Percentiles rank a stretch among this genome's conserved stretches.
Evolutionary conservation across 1,140 invertebrate species (phyloP).

Genomic region (Eurosta solidaginis): DNA sequence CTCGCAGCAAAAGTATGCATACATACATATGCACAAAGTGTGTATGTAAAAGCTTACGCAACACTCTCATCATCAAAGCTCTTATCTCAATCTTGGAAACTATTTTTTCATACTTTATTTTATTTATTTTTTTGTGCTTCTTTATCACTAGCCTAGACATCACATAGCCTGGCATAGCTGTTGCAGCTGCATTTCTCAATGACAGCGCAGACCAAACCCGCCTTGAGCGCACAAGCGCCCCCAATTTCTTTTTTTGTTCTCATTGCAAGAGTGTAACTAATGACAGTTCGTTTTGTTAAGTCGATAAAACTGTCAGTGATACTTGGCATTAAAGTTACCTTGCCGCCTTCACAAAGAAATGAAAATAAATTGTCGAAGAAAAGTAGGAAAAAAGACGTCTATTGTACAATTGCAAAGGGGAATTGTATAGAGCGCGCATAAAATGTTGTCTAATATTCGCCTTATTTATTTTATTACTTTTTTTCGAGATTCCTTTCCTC

Average conservation of each 20-base stretch:
- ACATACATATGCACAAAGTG: too few relatives aligned
- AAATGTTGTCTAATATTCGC: not conserved
- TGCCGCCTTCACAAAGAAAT: conserved; percentile 39
- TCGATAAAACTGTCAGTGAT: conserved; percentile 59
- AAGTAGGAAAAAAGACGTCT: not conserved
- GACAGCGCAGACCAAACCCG: not conserved
- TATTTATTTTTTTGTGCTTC: not conserved
- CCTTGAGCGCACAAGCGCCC: not conserved
- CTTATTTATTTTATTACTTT: not conserved
- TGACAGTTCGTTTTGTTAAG: conserved; percentile 59
- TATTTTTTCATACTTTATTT: not conserved
- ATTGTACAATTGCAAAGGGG: conserved; percentile 48
- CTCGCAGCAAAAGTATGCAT: too few relatives aligned
- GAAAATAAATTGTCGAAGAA: not conserved
- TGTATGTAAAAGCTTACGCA: too few relatives aligned
- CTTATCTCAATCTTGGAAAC: not conserved
- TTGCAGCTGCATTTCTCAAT: conserved; percentile 7
- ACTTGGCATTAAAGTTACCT: conserved; percentile 21
- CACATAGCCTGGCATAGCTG: not conserved
- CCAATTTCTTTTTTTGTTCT: too few relatives aligned
- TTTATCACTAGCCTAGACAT: not conserved
- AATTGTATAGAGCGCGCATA: not conserved
- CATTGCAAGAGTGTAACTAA: conserved; percentile 53
- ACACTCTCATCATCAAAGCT: not conserved
- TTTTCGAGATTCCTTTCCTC: not conserved